Percentiles rank a stretch among this genome's conserved stretches.
These are phyloP conservation scores for Latrodectus hesperus DNA, from an alignment of 2,888 invertebrate species.

Conservation along the genomic window DNA sequence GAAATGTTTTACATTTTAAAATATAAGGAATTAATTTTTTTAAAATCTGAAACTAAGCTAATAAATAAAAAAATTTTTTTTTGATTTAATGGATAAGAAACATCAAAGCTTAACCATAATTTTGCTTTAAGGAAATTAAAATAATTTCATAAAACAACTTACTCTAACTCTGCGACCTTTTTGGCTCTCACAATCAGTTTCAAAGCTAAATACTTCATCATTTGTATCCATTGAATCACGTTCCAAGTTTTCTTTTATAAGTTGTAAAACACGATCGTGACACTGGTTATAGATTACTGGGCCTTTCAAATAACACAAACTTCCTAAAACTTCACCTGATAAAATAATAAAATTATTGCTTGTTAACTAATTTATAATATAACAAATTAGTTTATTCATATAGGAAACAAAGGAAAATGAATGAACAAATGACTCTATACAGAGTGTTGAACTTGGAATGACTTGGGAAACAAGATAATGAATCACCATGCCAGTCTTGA, in stretches of 20 bases:
- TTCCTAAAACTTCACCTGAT: conserved; percentile 76
- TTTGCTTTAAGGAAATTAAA: neutral
- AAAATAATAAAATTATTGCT: conserved; percentile 14
- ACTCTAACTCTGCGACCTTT: conserved; percentile 28
- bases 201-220: conserved; percentile 33
- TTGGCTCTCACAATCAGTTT: conserved; percentile 18
- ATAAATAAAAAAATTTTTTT: neutral
- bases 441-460: too few relatives aligned
- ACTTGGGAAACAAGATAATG: too few relatives aligned
- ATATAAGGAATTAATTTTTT: neutral
- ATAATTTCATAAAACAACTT: neutral
- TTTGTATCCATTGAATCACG: conserved; percentile 73
- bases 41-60: neutral
- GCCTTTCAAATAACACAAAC: conserved; percentile 75
- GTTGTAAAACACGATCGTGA: conserved; percentile 74
- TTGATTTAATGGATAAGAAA: too few relatives aligned
- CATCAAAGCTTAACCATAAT: neutral
- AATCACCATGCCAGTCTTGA: too few relatives aligned
- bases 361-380: too few relatives aligned
- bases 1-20: too few relatives aligned
- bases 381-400: too few relatives aligned
- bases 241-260: conserved; percentile 76
- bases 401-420: too few relatives aligned
- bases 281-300: conserved; percentile 74
- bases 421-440: too few relatives aligned